Evolutionary conservation across 2,113 vertebrate genomes (phyloP).

Genomic region (Pogona vitticeps): DNA sequence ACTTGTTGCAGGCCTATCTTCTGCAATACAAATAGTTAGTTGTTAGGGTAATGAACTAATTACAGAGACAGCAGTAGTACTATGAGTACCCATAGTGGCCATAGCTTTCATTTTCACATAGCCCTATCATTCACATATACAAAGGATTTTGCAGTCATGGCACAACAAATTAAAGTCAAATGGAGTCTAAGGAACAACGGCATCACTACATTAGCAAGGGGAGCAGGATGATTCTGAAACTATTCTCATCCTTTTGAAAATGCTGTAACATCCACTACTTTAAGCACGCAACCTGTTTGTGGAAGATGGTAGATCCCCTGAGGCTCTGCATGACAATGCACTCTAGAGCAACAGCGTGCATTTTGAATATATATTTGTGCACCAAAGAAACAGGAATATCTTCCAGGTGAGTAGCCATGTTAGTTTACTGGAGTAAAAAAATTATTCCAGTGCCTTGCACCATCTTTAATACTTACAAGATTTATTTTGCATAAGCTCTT

Average conservation of each 20-base stretch:
- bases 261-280: not conserved
- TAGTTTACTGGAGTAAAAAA: too few species aligned
- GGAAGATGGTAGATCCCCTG: not conserved
- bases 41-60: not conserved
- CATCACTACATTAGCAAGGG: not conserved
- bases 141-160: not conserved
- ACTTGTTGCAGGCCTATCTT: not conserved
- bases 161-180: not conserved
- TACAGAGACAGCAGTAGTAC: not conserved
- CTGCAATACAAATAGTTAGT: fast-evolving
- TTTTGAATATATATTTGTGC: not conserved
- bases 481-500: too few species aligned
- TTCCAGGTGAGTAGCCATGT: too few species aligned
- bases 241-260: not conserved
- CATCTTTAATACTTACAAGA: too few species aligned
- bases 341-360: not conserved
- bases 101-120: not conserved
- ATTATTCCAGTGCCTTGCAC: too few species aligned
- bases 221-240: not conserved
- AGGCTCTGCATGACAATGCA: not conserved
- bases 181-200: not conserved
- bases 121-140: not conserved
- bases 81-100: not conserved
- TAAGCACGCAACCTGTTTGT: not conserved
- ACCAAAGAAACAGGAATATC: not conserved